Base-by-base conservation (phyloP, 2,888 invertebrate species). In the Latheticus oryzae region DNA sequence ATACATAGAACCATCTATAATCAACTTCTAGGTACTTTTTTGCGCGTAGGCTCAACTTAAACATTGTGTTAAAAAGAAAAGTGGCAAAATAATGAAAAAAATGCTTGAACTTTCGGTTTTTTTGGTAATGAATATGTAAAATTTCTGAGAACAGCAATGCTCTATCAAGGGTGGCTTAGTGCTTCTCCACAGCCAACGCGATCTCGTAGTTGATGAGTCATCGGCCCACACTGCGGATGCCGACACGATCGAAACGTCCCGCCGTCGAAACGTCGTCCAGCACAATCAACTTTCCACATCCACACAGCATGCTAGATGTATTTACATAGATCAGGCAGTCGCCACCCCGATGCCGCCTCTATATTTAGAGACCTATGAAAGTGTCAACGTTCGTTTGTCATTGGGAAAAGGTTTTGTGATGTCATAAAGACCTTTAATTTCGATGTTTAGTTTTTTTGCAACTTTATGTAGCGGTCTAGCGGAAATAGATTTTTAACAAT, bases 221-320 rank as follows among this genome's bases (percentile, higher is more conserved):
- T 52, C 42, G 43, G 32, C 52, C 52, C 52, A 52, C 52, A 51
- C 51, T 51, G 40, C 51, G 51, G 51, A 52, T 52, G 52, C 33
- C 52, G 52, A 43, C 52, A 35, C 52, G 52, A 52, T 52, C 52
- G 52, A 52, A 52, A 32, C 52, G 52, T 52, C 51, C 28, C 51
- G 51, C 21, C 51, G 26, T 19, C 30, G 33, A 33, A 37, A 8
- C 42, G 28, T 8, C 42, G 24, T 9, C 23, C 28, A 5, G 51
- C 28, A 40, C 52, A 30, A 40, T 30, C 30, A 42, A 42, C 43
- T 42, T 8, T 7, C 8, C 5, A 7, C 38, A 28, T 4, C 11
- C 23, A 12, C 38, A 28, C 23, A 7, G 33, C 21, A 9, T 19
- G n/a, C 24, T 35, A 19, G 37, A 30, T 37, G 26, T 26, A 19